Evolutionary conservation across 1,140 invertebrate species (phyloP).

Genomic region (Bombus haemorrhoidalis): DNA sequence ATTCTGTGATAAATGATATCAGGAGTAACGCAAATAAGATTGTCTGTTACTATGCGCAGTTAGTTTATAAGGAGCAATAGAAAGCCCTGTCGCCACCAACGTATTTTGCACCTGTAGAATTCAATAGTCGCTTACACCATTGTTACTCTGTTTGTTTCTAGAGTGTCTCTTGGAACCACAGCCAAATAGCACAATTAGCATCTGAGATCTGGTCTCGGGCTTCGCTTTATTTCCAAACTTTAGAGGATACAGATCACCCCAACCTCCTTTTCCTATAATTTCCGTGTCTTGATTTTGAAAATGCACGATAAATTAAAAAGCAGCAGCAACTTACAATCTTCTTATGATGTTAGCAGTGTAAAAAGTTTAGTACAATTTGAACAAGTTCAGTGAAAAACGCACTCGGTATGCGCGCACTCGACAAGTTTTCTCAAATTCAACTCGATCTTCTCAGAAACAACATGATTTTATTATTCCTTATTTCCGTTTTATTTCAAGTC

Average conservation of each 20-base stretch:
- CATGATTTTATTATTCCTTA: too few species aligned
- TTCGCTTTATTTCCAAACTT: not conserved
- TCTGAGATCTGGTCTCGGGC: not conserved
- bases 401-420: too few species aligned
- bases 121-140: not conserved
- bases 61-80: not conserved
- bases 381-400: too few species aligned
- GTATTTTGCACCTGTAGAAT: slow-evolving; percentile 20
- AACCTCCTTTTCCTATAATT: not conserved
- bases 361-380: too few species aligned
- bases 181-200: slow-evolving; percentile 15
- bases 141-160: too few species aligned
- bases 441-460: too few species aligned
- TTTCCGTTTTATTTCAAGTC: too few species aligned
- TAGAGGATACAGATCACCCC: not conserved
- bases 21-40: not conserved
- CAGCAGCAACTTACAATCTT: too few species aligned
- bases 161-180: not conserved
- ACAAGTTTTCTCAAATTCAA: too few species aligned
- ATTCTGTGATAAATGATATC: not conserved
- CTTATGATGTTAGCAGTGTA: too few species aligned
- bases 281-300: too few species aligned
- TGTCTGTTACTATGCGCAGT: not conserved
- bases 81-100: not conserved
- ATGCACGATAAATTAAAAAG: too few species aligned